These are phyloP conservation scores for Raphicerus campestris DNA, from an alignment of 2,113 vertebrate genomes.

Conservation along the genomic window DNA sequence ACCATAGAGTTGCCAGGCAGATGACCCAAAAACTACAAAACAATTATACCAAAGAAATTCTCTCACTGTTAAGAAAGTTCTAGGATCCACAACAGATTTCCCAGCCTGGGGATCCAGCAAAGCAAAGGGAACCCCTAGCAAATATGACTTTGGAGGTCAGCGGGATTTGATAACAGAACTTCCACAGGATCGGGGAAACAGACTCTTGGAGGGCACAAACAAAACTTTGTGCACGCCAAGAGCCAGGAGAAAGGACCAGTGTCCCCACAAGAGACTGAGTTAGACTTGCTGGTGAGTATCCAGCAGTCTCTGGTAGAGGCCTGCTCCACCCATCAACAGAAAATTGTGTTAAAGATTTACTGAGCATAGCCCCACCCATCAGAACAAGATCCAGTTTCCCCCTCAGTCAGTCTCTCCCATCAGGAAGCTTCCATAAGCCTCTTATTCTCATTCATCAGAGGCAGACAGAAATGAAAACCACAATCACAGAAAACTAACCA, in stretches of 20 bases:
- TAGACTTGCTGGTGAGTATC: background rate
- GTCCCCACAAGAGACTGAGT: background rate
- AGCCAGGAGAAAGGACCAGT: background rate
- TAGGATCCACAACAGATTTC: background rate
- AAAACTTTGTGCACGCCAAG: background rate
- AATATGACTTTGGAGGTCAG: background rate
- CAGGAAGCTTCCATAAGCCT: background rate
- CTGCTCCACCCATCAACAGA: rapidly evolving
- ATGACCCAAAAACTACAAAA: background rate
- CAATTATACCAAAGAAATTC: background rate
- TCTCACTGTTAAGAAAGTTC: background rate
- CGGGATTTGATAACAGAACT: background rate
- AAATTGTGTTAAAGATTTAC: background rate
- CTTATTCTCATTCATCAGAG: background rate
- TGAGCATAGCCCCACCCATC: background rate
- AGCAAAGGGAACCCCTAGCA: background rate
- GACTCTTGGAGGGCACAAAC: background rate
- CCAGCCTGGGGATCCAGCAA: background rate
- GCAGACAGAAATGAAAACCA: background rate
- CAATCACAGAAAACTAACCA: background rate
- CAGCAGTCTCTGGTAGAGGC: background rate
- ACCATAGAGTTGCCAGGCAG: background rate
- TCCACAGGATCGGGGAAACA: background rate
- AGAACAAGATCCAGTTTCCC: background rate
- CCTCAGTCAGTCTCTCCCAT: background rate